phyloP scores from a whole-genome alignment of 2,888 invertebrate species.

The Mechanitis mazaeus region DNA sequence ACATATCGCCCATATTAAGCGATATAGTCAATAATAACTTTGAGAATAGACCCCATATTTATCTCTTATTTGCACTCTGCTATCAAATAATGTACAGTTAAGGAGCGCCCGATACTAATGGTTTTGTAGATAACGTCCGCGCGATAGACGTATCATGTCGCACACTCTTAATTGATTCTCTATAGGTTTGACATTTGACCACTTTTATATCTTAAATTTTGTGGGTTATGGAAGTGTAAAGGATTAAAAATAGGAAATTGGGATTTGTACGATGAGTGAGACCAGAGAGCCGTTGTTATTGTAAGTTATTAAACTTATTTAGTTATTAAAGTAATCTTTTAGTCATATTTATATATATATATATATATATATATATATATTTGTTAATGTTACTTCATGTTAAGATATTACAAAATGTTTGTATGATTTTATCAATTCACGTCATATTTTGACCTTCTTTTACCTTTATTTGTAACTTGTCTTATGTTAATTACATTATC shows the following conservation, averaged over 20 bases:
- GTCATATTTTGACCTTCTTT: too few relatives aligned
- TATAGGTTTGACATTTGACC: conserved; percentile 22
- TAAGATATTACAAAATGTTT: too few relatives aligned
- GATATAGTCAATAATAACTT: conserved; percentile 9
- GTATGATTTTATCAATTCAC: too few relatives aligned
- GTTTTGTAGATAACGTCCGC: conserved; percentile 26
- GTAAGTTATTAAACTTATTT: conserved; percentile 42
- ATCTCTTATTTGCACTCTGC: conserved; percentile 38
- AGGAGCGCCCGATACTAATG: conserved; percentile 33
- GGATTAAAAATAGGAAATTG: conserved; percentile 9
- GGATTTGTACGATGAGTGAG: conserved; percentile 43
- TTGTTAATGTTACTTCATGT: too few relatives aligned
- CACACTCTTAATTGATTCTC: conserved; percentile 24
- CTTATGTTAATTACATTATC: too few relatives aligned
- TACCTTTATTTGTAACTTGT: too few relatives aligned
- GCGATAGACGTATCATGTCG: conserved; percentile 23
- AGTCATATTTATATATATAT: too few relatives aligned
- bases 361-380: too few relatives aligned
- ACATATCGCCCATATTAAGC: too few relatives aligned
- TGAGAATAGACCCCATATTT: conserved; percentile 20
- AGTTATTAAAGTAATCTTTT: too few relatives aligned
- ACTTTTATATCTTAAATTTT: conserved; percentile 5
- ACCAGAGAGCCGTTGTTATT: conserved; percentile 51
- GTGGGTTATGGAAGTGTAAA: conserved; percentile 4
- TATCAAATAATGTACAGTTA: conserved; percentile 38